Base-by-base conservation (phyloP, 1,140 invertebrate species). In the Tetragnatha versicolor region DNA sequence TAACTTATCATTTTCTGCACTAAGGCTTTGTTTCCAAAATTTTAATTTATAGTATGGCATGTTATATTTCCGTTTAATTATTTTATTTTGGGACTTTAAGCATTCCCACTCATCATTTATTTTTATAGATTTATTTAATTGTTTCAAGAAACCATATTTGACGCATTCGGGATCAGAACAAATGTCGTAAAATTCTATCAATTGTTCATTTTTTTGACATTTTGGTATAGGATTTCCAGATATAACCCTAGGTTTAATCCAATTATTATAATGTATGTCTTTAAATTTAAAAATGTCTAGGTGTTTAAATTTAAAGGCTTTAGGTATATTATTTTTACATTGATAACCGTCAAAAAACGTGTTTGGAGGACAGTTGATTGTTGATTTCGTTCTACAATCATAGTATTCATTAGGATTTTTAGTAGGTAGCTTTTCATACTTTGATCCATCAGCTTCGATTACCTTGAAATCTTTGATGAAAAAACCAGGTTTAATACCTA, bases 81-180 rank as follows among this genome's bases (percentile, higher is more conserved):
- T 63, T 63, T 5, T 63, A 6, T n/a, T n/a, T 22, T 39, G 20
- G 2, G 35, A 20, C 33, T 29, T 37, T 37, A 63, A 17, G 25
- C 60, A 63, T 25, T 63, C 31, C 20, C 12, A 63, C 3, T 37
- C n/a, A 22, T 63, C 9, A 39, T 39, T 20, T 63, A 63, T 5
- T 63, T 63, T 63, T n/a, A 63, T 63, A 10, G 60, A 35, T 63
- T 14, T 63, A 37, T 39, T 35, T 63, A 63, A 39, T 63, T 63
- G 31, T 22, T 35, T 39, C 5, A 63, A 37, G 39, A 63, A 63
- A 3, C 20, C n/a, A 9, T 7, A 39, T 20, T 9, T 17, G 2
- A 37, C n/a, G 39, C 60, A 63, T 0, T 63, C 33, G 22, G 9
- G 3, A 25, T 63, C 17, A 63, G n/a, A 9, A 37, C 60, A 63